Evolutionary conservation across 2,888 invertebrate species (phyloP).

Genomic region (Lochmaea capreae): DNA sequence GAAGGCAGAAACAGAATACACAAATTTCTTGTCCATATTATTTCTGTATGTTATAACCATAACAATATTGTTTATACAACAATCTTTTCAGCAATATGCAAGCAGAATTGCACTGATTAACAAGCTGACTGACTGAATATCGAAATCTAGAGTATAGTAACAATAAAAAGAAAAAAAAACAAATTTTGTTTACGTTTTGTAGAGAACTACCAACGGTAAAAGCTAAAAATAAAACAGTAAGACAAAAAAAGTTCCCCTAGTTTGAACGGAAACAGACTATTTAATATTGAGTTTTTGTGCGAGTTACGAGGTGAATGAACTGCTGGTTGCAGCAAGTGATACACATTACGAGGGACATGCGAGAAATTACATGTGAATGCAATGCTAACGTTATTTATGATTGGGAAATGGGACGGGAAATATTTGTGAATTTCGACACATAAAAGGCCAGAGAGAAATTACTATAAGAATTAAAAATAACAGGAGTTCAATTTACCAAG

Average conservation of each 20-base stretch:
- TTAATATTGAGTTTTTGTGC: slow-evolving; percentile 42
- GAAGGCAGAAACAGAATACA: too few relatives aligned
- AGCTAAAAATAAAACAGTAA: slow-evolving; percentile 52
- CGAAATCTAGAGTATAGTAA: slow-evolving; percentile 2
- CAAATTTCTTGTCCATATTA: too few relatives aligned
- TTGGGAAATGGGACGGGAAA: neutral
- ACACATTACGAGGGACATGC: slow-evolving; percentile 33
- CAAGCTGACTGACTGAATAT: neutral
- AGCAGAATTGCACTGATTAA: too few relatives aligned
- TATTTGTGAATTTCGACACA: too few relatives aligned
- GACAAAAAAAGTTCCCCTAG: slow-evolving; percentile 56
- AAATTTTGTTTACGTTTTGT: slow-evolving; percentile 46
- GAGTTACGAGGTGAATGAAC: slow-evolving; percentile 43
- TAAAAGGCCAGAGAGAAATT: too few relatives aligned
- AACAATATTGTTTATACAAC: too few relatives aligned
- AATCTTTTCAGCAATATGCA: too few relatives aligned
- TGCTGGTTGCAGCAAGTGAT: slow-evolving; percentile 34
- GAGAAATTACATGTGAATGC: neutral
- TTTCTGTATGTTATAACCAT: too few relatives aligned
- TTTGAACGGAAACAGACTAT: slow-evolving; percentile 43
- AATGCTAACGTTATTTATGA: neutral
- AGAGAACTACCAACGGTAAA: slow-evolving; percentile 41
- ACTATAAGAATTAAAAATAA: too few relatives aligned
- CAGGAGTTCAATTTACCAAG: too few relatives aligned
- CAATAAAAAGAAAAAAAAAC: slow-evolving; percentile 40